Base-by-base conservation (phyloP, 2,113 vertebrate species). In the Periophthalmodon schlosseri region DNA sequence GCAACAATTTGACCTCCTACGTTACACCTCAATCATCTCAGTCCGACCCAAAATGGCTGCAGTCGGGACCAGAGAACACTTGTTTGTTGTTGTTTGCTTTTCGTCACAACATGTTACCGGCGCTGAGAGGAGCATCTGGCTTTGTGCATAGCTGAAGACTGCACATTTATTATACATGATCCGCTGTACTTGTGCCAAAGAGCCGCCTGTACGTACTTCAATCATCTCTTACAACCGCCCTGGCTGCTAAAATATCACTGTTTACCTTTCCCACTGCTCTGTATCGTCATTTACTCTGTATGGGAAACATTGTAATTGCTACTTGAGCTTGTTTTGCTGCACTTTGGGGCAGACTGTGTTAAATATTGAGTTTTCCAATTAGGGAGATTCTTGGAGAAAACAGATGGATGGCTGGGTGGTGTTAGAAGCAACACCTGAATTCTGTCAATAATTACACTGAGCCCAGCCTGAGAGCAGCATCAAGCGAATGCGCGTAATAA, bases 101-200 rank as follows among this genome's bases (percentile, higher is more conserved):
- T 82, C 71, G 23, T 65, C n/a, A 73, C 77, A 28, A 68, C 80
- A 84, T 88, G 90, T 90, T 91, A 88, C 77, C 84, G 86, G 86
- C 74, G 11, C 68, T 10, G 87, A 84, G 63, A 81, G 54, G 87
- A 94, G 93, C 93, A 94, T 92, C 93, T 94, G 93, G 91, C 91
- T 92, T 91, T 89, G 89, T 91, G 91, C 91, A 92, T 88, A 91
- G 85, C 90, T 92, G 89, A 93, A 91, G 85, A 89, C 79, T 76
- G 50, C 80, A 82, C 84, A 91, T 94, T 82, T 91, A 94, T 94
- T 89, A 94, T 93, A 93, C 83, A 94, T 94, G 91, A 91, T 56
- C 78, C 78, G 88, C 87, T 93, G 88, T 91, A 87, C 88, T 89
- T 91, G 88, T 93, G 93, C 89, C 93, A 93, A 89, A 90, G 76